Evolutionary conservation across 2,113 vertebrate species (phyloP), one percentile per base, ranked within the genome.

Genomic region (Xenopus tropicalis): DNA sequence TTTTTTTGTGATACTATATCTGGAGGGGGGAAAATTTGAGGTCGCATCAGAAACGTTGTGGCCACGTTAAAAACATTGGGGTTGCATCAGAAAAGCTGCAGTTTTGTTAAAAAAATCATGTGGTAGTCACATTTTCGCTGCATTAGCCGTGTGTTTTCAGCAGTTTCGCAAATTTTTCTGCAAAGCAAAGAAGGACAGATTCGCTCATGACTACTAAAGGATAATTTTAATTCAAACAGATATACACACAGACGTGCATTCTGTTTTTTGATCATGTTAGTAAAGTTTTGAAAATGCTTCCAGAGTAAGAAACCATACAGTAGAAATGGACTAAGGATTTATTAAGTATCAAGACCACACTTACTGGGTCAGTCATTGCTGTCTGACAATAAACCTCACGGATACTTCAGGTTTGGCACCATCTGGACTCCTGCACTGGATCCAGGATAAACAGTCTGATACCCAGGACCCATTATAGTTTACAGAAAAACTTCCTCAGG

Each of bases 401-500:
- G 46, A 59, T 59, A 56, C n/a, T 70, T 65, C 24, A 54, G 65
- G 19, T 64, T 66, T 82, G 66, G 66, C 69, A 25, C 80, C 51
- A 62, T 25, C 17, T 43, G 14, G 43, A 19, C 48, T 61, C 58
- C 10, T 46, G 58, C 16, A 58, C 9, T 71, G 23, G 58, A 6
- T 58, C 58, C 58, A 59, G 57, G 43, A 56, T 71, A 62, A 62
- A 48, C 20, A 61, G 43, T 48, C 71, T 77, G 70, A 56, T 16
- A 11, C 67, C 23, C 29, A 72, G 46, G 44, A 59, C 72, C 46
- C 72, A 67, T 72, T 59, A 66, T 78, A 66, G 2, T 74, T 78
- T 69, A 63, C 17, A 72, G 81, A 85, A 82, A 77, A 77, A 79
- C 24, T 69, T 74, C 66, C 68, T 74, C 70, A 56, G 56, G 78